These are phyloP conservation scores for Coracias cyanogaster DNA, from an alignment of 2,797 vertebrate genomes.

Conservation along the genomic window DNA sequence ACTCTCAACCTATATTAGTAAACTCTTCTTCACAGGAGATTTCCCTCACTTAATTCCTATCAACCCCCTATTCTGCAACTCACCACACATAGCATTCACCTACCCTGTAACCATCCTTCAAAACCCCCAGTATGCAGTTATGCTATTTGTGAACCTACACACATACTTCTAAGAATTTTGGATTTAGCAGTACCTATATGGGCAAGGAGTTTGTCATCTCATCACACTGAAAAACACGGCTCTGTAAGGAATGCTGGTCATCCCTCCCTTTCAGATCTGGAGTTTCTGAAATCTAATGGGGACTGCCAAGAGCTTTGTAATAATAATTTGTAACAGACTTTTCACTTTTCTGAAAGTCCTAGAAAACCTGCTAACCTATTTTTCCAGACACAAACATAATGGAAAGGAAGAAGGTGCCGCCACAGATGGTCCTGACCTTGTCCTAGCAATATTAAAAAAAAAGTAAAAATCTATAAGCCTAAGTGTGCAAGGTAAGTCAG, in stretches of 20 bases:
- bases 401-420: not conserved
- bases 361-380: not conserved
- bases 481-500: not conserved
- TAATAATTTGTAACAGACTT: not conserved
- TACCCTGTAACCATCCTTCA: not conserved
- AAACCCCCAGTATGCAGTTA: not conserved
- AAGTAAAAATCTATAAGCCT: not conserved
- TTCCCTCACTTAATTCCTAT: not conserved
- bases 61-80: too few species aligned
- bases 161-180: not conserved
- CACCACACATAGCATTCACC: not conserved
- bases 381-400: not conserved
- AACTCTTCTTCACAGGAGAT: not conserved
- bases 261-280: not conserved
- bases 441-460: not conserved
- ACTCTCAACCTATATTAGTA: not conserved
- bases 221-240: not conserved
- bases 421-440: not conserved
- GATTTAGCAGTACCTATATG: not conserved
- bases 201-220: not conserved
- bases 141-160: not conserved
- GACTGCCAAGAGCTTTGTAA: not conserved
- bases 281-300: not conserved
- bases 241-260: not conserved
- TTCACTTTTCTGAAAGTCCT: not conserved